A percentile compares a stretch with the other conserved stretches of the same genome.
Conservation (phyloP, 2,113 vertebrate genomes). For the Nothobranchius furzeri region DNA sequence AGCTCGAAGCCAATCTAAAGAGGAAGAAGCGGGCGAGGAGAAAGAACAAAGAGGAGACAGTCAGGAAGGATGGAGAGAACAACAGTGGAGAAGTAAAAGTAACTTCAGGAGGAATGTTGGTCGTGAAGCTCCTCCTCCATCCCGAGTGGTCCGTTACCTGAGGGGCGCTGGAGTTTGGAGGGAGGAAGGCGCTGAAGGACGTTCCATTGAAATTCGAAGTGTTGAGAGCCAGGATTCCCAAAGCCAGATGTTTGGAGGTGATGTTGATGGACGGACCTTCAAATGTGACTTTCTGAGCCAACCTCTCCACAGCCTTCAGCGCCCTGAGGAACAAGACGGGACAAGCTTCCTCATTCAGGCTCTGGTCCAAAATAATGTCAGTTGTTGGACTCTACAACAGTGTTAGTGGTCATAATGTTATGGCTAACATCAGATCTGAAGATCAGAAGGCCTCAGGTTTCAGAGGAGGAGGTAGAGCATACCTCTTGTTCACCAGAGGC, state of each 20-base stretch:
- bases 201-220: slow-evolving; percentile 79
- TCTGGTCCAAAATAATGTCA: too few species aligned
- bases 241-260: slow-evolving; percentile 84
- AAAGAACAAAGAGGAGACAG: too few species aligned
- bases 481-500: slow-evolving; percentile 85
- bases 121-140: not conserved
- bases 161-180: slow-evolving; percentile 81
- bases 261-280: slow-evolving; percentile 85
- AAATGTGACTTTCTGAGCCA: slow-evolving; percentile 90
- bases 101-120: not conserved
- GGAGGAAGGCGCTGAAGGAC: slow-evolving; percentile 86
- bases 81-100: not conserved
- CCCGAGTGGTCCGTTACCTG: slow-evolving; percentile 76
- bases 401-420: too few species aligned
- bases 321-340: slow-evolving; percentile 74
- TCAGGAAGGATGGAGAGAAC: too few species aligned
- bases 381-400: too few species aligned
- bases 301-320: slow-evolving; percentile 88
- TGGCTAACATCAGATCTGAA: too few species aligned
- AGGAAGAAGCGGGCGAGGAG: too few species aligned
- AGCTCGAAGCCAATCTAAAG: slow-evolving; percentile 86
- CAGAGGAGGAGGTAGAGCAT: slow-evolving; percentile 53
- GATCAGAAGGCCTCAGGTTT: too few species aligned
- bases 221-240: slow-evolving; percentile 86
- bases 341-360: too few species aligned